Conservation (phyloP, 2,888 invertebrate species). For the Pherbina coryleti region DNA sequence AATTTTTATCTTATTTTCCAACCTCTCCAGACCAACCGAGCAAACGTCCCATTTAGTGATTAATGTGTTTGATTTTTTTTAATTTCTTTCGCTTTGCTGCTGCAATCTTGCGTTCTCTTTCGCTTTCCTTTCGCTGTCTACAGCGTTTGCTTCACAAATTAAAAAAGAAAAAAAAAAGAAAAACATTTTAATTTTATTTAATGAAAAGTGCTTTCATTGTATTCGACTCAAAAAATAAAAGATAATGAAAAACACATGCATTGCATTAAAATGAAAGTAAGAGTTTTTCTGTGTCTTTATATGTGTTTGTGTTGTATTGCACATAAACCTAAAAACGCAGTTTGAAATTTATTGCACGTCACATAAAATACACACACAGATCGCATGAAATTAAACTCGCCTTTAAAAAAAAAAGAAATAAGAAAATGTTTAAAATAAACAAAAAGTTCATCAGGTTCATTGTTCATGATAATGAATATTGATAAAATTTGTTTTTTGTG, state of each 20-base stretch:
- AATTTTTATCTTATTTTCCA: too few species aligned
- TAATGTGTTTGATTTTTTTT: not conserved
- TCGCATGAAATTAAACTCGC: too few species aligned
- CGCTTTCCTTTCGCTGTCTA: too few species aligned
- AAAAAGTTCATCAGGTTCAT: not conserved
- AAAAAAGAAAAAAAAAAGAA: too few species aligned
- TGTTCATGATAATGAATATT: constrained; percentile 21
- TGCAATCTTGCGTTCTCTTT: too few species aligned
- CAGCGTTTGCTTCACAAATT: too few species aligned
- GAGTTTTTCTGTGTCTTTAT: not conserved
- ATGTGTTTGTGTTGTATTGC: not conserved
- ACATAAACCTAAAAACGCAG: not conserved
- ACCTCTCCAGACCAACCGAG: too few species aligned
- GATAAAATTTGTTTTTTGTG: constrained; percentile 5
- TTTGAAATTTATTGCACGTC: not conserved
- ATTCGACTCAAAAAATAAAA: not conserved
- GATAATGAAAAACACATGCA: not conserved
- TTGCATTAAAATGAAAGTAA: constrained; percentile 30
- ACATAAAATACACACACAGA: not conserved
- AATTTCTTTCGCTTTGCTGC: not conserved
- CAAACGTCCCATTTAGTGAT: not conserved
- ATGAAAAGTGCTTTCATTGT: constrained; percentile 7
- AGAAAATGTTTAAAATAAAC: not conserved
- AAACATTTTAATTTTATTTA: constrained; percentile 6
- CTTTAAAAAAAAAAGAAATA: not conserved